Evolutionary conservation across 2,888 invertebrate species (phyloP), one percentile per base, ranked within the genome.

Genomic region (Morpho achilles): DNA sequence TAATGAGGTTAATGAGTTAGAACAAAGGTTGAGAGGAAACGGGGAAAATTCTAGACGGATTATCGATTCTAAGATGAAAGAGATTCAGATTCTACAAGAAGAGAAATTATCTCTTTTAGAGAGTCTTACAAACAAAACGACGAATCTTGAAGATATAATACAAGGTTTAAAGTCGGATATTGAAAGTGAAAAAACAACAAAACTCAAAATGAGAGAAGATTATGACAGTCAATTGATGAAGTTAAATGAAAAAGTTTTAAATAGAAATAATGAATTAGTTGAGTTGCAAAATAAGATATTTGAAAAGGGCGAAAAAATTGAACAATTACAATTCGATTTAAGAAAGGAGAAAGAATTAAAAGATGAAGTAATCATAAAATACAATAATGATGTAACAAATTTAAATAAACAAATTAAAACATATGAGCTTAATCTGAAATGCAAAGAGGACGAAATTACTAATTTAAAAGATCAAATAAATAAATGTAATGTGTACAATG

Each of bases 231-330:
- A 79, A 54, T 67, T 84, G 44, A 85, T 87, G 84, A 82, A 81
- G 55, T 65, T 87, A 6, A 87, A 87, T 63, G 87, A 86, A 69
- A 87, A 87, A 66, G 75, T 87, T 5, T 66, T 82, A 9, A 87
- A 87, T 59, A 78, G 85, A 62, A 87, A 85, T 63, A 86, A 87
- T 72, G 87, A 87, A 70, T 67, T 87, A 7, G 82, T 87, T 43
- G 86, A 87, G 66, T 62, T 86, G 57, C 87, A 87, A 70, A 82
- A 87, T 65, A 84, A 75, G 62, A 69, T 84, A 63, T 76, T 78
- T 43, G 72, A 76, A 62, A 84, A 82, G 45, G 81, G 83, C 53
- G 86, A 87, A 71, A 71, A 70, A 58, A 81, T 87, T 50, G 85
- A 87, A 67, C 63, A 68, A 6, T 63, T 86, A 4, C 78, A 82